Conservation (phyloP, 2,113 vertebrate species). For the Plestiodon gilberti region DNA sequence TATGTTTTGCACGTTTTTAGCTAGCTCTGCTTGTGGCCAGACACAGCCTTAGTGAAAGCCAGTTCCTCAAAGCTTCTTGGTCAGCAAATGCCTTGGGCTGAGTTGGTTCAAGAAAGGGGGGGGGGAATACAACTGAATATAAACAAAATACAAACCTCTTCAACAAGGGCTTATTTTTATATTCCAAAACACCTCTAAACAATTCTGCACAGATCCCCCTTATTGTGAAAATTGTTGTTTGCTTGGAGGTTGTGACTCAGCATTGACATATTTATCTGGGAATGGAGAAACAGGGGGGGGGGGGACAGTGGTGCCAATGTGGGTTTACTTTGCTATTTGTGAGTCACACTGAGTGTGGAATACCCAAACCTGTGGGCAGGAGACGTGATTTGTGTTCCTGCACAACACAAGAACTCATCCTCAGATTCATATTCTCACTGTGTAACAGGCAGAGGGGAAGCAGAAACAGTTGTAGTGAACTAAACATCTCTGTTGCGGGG, state of each 20-base stretch:
- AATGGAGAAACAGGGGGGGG: background rate
- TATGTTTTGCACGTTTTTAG: background rate
- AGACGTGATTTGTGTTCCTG: rapidly evolving
- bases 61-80: too few species aligned
- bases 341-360: background rate
- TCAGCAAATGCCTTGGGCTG: too few species aligned
- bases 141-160: background rate
- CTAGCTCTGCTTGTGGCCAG: background rate
- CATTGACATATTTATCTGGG: background rate
- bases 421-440: background rate
- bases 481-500: background rate
- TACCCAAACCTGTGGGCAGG: rapidly evolving
- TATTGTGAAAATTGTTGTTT: background rate
- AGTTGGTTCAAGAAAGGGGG: too few species aligned
- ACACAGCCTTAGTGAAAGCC: background rate
- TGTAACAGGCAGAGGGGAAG: background rate
- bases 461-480: background rate
- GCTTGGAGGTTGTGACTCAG: background rate
- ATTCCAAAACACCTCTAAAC: background rate
- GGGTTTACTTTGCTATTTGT: background rate
- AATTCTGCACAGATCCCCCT: background rate
- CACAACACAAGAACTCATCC: background rate
- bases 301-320: background rate
- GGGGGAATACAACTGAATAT: too few species aligned
- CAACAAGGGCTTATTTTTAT: background rate